These are phyloP conservation scores for Petaurus breviceps DNA, from an alignment of 2,113 vertebrate genomes.

Conservation along the genomic window DNA sequence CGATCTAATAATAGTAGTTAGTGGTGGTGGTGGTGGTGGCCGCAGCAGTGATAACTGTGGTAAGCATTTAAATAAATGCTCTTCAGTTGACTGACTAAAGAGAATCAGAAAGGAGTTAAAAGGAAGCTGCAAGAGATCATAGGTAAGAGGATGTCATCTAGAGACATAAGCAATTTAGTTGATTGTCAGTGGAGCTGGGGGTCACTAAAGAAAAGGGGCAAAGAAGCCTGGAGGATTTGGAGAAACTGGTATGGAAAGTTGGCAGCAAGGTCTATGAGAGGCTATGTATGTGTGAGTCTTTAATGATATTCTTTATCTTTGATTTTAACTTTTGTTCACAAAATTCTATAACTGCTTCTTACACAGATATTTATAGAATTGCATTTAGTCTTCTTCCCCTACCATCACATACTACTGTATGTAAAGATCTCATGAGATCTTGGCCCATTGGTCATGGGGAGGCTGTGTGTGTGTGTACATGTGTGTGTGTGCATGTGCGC, in stretches of 20 bases:
- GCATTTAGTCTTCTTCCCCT: background rate
- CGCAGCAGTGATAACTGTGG: background rate
- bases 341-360: background rate
- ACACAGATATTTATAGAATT: background rate
- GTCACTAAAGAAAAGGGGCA: background rate
- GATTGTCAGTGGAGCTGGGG: background rate
- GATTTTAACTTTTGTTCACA: background rate
- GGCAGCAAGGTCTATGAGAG: background rate
- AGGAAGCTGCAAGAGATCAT: background rate
- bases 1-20: background rate
- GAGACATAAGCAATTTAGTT: background rate
- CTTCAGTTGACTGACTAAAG: background rate
- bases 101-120: background rate
- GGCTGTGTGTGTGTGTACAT: no score
- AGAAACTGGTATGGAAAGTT: background rate
- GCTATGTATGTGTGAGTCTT: background rate
- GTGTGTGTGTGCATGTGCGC: no score
- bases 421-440: background rate
- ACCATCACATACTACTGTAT: background rate
- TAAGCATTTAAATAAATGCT: background rate
- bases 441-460: background rate
- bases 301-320: background rate
- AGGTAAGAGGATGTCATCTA: background rate
- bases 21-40: background rate
- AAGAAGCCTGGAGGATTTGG: background rate